These are phyloP conservation scores for Uromys caudimaculatus DNA, from an alignment of 2,797 vertebrate species.

Conservation along the genomic window DNA sequence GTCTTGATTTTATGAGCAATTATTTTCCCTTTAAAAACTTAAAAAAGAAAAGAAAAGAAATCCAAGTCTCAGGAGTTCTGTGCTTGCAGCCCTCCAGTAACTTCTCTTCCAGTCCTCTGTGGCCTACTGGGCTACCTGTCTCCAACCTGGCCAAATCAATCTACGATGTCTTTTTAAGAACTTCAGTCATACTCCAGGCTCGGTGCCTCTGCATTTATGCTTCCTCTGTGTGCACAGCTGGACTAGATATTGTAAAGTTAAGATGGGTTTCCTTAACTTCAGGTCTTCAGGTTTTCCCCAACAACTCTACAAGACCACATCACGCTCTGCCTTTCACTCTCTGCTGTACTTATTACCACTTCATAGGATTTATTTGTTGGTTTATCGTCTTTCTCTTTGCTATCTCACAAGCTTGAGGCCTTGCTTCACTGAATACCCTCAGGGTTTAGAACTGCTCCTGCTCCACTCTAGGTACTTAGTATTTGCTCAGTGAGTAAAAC, in stretches of 20 bases:
- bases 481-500: conserved; percentile 42
- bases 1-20: conserved; percentile 58
- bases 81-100: background rate
- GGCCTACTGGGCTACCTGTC: background rate
- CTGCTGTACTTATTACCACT: background rate
- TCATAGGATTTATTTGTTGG: conserved; percentile 31
- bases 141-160: background rate
- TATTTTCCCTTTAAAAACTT: conserved; percentile 14
- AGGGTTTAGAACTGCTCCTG: background rate
- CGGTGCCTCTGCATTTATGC: background rate
- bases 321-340: background rate
- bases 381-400: conserved; percentile 1
- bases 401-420: background rate
- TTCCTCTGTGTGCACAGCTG: background rate
- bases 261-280: conserved; percentile 9
- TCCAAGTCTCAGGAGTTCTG: background rate
- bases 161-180: conserved; percentile 22
- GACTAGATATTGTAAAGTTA: background rate
- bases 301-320: background rate
- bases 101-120: background rate
- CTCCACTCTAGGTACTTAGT: background rate
- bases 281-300: conserved; percentile 12
- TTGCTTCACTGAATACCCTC: background rate
- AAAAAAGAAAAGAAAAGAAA: background rate
- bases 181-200: background rate